These are phyloP conservation scores for Conistra vaccinii DNA, from an alignment of 2,888 invertebrate genomes.

Conservation along the genomic window DNA sequence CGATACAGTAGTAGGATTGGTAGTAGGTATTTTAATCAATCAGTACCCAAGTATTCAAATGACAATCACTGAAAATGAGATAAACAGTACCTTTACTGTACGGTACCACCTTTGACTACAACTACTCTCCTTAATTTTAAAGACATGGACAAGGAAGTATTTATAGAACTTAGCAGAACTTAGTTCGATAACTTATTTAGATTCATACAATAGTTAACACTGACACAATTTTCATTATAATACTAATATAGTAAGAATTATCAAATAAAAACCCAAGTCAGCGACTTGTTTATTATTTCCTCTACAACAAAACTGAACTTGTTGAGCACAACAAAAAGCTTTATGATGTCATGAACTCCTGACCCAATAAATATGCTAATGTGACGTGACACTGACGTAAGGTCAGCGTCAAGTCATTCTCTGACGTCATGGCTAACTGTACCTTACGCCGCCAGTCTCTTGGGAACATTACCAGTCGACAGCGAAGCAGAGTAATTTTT, in stretches of 20 bases:
- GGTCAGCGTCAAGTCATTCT: constrained; percentile 39
- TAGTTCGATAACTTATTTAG: no score
- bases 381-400: constrained; percentile 35
- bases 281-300: not conserved
- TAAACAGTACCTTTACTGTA: not conserved
- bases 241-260: not conserved
- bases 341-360: constrained; percentile 40
- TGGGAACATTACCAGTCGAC: no score
- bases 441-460: no score
- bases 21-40: not conserved
- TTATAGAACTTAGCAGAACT: not conserved
- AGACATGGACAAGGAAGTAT: not conserved
- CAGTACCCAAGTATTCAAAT: not conserved
- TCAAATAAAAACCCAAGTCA: not conserved
- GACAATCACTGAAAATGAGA: not conserved
- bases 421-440: constrained; percentile 30
- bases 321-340: constrained; percentile 42
- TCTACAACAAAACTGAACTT: not conserved
- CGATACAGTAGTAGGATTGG: not conserved
- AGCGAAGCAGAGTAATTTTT: no score
- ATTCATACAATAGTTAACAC: not conserved
- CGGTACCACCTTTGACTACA: not conserved
- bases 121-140: not conserved
- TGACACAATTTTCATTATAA: not conserved
- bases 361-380: constrained; percentile 55